Evolutionary conservation across 2,113 vertebrate genomes (phyloP).

Genomic region (Actenoides lindsayi): DNA sequence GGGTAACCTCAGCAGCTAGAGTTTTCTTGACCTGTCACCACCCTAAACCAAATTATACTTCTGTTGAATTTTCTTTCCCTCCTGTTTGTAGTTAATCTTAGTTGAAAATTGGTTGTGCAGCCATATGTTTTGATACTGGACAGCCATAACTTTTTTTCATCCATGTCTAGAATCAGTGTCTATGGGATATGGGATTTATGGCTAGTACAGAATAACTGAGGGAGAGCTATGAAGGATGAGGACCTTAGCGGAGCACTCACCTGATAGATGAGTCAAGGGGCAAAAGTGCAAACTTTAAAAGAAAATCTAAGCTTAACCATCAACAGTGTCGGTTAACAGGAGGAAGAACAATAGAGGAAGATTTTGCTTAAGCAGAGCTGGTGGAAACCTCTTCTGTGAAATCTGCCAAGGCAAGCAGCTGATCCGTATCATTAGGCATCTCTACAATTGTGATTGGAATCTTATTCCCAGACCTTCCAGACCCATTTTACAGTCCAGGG

Average conservation of each 20-base stretch:
- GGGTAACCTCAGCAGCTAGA: background rate
- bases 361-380: background rate
- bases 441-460: background rate
- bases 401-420: constrained; percentile 29
- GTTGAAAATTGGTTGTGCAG: background rate
- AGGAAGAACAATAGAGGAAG: background rate
- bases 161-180: background rate
- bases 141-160: background rate
- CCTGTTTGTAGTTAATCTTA: background rate
- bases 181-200: background rate
- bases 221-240: background rate
- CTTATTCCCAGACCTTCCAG: background rate
- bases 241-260: background rate
- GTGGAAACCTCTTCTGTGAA: background rate
- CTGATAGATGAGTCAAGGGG: background rate
- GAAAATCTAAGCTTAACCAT: background rate
- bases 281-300: background rate
- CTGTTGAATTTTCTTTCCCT: background rate
- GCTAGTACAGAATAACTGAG: background rate
- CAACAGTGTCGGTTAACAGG: background rate
- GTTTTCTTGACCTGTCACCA: background rate
- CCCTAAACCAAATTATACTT: background rate
- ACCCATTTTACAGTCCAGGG: background rate
- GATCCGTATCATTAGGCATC: constrained; percentile 2
- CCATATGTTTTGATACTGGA: background rate